Evolutionary conservation across 2,888 invertebrate species (phyloP), one percentile per base, ranked within the genome.

Genomic region (Trissoscelio sp.): DNA sequence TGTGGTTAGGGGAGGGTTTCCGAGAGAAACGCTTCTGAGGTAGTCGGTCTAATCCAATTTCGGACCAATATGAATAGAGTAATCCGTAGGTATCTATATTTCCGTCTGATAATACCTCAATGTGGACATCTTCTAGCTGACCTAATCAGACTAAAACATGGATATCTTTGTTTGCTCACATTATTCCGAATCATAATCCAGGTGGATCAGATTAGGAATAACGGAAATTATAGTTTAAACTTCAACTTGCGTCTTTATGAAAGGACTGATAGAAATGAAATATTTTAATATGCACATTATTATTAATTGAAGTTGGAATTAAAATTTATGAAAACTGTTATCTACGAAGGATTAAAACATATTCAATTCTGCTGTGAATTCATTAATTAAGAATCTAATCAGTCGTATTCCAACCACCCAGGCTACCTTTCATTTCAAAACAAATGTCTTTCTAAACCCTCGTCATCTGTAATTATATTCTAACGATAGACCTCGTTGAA

Each of bases 131-230:
- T 69, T 79, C 67, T 74, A 39, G 55, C 62, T 73, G 79, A 74
- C 73, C 67, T 69, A 62, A 79, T 73, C 79, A 79, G 79, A 69
- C 69, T 79, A 69, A 79, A 79, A 79, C 79, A 79, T 12, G 73
- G 31, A 22, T 79, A 37, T 28, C 73, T 73, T 72, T 46, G 67
- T 79, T 66, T 31, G 39, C 20, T 14, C 18, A 14, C 48, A 74
- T 79, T 74, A 74, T 79, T 62, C 55, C 7, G 37, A 67, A 37
- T 79, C 58, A 39, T 69, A 58, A 72, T 58, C 72, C 66, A 22
- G n/a, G 12, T 4, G 53, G n/a, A 67, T 58, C 12, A 34, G 67
- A 73, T 67, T 66, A 60, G 42, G 11, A 0, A 22, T n/a, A 66
- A 60, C 60, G 22, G 24, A 53, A 67, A 53, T 28, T 39, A 31